Base-by-base conservation (phyloP, 2,113 vertebrate genomes). In the Platycercus adscitus region DNA sequence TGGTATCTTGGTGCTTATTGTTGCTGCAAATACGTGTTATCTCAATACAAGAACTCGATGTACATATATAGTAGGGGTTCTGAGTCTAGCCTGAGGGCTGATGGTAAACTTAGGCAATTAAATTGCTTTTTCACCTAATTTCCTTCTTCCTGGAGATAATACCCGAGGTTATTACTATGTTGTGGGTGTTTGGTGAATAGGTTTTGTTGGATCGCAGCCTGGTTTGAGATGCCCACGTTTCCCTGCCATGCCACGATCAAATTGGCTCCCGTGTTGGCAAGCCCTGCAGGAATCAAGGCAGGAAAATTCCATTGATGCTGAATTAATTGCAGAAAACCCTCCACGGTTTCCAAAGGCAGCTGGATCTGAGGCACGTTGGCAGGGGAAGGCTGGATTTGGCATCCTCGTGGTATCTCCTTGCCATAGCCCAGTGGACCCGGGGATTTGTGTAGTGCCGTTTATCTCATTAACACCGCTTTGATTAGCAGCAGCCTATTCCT, bases 401-500 rank as follows among this genome's bases (percentile, higher is more conserved):
- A 93, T 0, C 64, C 33, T 47, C 49, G 0, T 0, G 6, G 21
- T 3, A 26, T 24, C 46, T 76, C 37, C 52, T 24, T 7, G 61
- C 55, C 91, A 1, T 83, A 28, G 83, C 86, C 66, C 35, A 2
- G 29, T 2, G 89, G 49, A 1, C 7, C 25, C 17, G 1, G 81
- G 90, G 65, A 9, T 43, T 18, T 17, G 46, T 4, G 61, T 13
- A 3, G n/a, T 4, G 70, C 87, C 2, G 25, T 2, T 73, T 2
- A n/a, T 14, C 80, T 78, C 71, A 11, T 93, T 75, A 94, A 41
- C 60, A 3, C 10, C 4, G 5, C 44, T 3, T 69, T 93, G 29
- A 81, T 91, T 41, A 93, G 10, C 55, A 61, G 83, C 61, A 61
- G 83, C 56, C 65, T 75, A 5, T 97, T 96, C 88, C 93, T 61